Evolutionary conservation across 2,888 invertebrate species (phyloP).

Genomic region (Euplexia lucipara): DNA sequence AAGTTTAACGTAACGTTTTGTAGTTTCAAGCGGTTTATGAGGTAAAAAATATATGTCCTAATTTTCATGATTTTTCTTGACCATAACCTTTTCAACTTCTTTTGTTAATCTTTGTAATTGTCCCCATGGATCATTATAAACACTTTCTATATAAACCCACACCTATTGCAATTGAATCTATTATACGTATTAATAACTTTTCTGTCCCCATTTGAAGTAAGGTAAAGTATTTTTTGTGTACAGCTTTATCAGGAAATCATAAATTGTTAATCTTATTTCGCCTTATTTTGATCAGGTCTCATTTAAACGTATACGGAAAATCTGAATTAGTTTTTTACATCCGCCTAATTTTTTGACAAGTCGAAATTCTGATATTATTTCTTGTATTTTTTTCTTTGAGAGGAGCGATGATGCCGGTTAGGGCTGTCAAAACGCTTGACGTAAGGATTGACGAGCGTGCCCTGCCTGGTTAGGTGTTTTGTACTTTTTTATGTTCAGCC

Average conservation of each 20-base stretch:
- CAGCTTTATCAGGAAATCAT: slow-evolving; percentile 28
- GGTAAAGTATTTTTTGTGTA: slow-evolving; percentile 9
- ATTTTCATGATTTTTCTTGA: slow-evolving; percentile 28
- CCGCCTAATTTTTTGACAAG: slow-evolving; percentile 61
- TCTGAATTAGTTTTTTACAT: slow-evolving; percentile 60
- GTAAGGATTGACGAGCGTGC: slow-evolving; percentile 88
- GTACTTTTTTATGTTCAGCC: slow-evolving; percentile 82
- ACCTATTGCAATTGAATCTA: too few relatives aligned
- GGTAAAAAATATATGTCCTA: slow-evolving; percentile 12
- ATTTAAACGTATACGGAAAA: slow-evolving; percentile 51
- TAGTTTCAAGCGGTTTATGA: slow-evolving; percentile 44
- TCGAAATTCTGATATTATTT: slow-evolving; percentile 69
- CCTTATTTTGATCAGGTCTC: slow-evolving; percentile 42
- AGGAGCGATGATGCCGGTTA: slow-evolving; percentile 87
- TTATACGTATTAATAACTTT: slow-evolving; percentile 10
- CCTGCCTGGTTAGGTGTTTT: slow-evolving; percentile 79
- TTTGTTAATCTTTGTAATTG: neutral
- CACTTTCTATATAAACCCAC: neutral
- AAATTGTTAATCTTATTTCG: slow-evolving; percentile 29
- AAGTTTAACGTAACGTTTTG: slow-evolving; percentile 47
- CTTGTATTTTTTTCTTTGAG: slow-evolving; percentile 77
- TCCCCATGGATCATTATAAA: neutral
- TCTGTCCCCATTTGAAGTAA: neutral
- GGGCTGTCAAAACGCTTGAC: slow-evolving; percentile 89
- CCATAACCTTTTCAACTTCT: neutral